Percentiles rank a stretch among this genome's conserved stretches.
phyloP scores from a whole-genome alignment of 2,797 vertebrate species.

The Rhyacichthys aspro region DNA sequence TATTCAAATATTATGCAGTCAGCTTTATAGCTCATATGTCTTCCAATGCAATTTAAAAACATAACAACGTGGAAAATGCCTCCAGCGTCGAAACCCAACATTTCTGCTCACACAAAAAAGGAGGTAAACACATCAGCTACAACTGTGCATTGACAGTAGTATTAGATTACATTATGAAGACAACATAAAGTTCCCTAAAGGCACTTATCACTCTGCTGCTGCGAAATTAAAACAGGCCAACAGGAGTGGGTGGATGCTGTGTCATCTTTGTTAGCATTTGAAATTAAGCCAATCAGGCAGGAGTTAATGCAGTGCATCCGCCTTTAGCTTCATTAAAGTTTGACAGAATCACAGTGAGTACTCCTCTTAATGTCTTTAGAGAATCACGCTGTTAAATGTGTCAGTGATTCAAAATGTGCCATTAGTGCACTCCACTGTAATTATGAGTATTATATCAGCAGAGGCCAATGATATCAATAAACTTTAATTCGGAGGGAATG shows the following conservation, averaged over 20 bases:
- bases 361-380: slow-evolving; percentile 33
- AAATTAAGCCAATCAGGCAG: slow-evolving; percentile 5
- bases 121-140: background rate
- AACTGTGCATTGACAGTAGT: background rate
- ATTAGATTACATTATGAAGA: slow-evolving; percentile 8
- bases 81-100: slow-evolving; percentile 1
- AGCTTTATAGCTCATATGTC: slow-evolving; percentile 1
- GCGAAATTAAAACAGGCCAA: background rate
- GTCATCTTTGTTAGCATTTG: background rate
- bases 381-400: slow-evolving; percentile 32
- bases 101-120: slow-evolving; percentile 1
- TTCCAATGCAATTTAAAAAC: slow-evolving; percentile 7
- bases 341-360: slow-evolving; percentile 33
- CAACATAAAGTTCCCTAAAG: background rate
- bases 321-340: slow-evolving; percentile 26
- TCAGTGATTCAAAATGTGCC: slow-evolving; percentile 27
- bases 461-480: slow-evolving; percentile 18
- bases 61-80: slow-evolving; percentile 6
- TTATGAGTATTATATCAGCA: slow-evolving; percentile 31
- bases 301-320: slow-evolving; percentile 23
- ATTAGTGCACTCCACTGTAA: slow-evolving; percentile 44
- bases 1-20: slow-evolving; percentile 7
- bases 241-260: background rate
- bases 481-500: slow-evolving; percentile 31
- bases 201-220: slow-evolving; percentile 3